A percentile compares a stretch with the other conserved stretches of the same genome.
phyloP scores from a whole-genome alignment of 2,113 vertebrate species.

The Mormyrus lacerda region DNA sequence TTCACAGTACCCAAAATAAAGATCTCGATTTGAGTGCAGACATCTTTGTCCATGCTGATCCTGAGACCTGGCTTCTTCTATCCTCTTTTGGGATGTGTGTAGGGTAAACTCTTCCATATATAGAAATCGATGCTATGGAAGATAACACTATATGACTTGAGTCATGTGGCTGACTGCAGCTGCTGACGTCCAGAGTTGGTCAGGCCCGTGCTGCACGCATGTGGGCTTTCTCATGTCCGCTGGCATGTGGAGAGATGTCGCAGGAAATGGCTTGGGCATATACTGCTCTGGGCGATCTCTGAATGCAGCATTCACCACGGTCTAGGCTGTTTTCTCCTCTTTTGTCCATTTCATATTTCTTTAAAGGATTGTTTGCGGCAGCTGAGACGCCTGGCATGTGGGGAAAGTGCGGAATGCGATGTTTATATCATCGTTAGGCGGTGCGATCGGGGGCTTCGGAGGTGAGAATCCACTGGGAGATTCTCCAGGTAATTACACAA shows the following conservation, averaged over 20 bases:
- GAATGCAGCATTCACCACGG: neutral
- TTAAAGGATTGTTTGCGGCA: neutral
- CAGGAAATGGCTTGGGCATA: neutral
- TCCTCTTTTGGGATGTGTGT: neutral
- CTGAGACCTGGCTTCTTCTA: neutral
- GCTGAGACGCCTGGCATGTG: neutral
- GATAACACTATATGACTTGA: neutral
- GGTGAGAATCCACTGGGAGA: neutral
- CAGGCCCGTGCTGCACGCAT: neutral
- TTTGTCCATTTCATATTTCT: neutral
- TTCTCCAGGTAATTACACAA: neutral
- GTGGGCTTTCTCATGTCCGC: neutral
- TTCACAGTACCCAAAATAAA: neutral
- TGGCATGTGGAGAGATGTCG: neutral
- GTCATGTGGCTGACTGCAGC: neutral
- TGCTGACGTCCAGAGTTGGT: neutral
- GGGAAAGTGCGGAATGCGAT: neutral
- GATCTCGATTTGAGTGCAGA: neutral
- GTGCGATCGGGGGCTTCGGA: neutral
- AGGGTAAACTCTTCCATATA: neutral
- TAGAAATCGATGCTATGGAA: neutral
- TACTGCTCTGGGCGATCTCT: neutral
- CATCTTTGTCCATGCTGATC: neutral
- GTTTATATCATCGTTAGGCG: neutral
- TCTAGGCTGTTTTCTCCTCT: neutral